Conservation (phyloP, 1,140 invertebrate species). For the Calliphora vicina region DNA sequence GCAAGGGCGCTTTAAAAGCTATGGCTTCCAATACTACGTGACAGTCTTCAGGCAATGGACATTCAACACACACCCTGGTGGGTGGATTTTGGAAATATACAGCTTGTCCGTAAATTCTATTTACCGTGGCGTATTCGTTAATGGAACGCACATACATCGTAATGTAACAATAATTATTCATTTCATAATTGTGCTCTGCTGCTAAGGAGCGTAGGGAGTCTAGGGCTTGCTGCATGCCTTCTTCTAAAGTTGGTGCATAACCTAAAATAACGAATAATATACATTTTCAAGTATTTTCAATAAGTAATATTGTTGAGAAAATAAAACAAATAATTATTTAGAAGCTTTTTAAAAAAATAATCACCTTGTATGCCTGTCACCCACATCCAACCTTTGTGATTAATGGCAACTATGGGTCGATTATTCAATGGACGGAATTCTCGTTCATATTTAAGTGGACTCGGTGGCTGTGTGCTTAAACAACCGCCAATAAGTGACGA, state of each 20-base stretch:
- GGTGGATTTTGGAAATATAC: slow-evolving; percentile 86
- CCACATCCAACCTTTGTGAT: slow-evolving; percentile 81
- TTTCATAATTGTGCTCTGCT: slow-evolving; percentile 66
- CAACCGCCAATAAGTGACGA: background rate
- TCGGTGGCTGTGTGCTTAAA: slow-evolving; percentile 52
- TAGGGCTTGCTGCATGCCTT: slow-evolving; percentile 56
- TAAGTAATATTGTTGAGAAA: no score
- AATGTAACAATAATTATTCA: slow-evolving; percentile 79
- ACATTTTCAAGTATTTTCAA: no score
- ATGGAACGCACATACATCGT: slow-evolving; percentile 85
- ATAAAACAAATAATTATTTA: no score
- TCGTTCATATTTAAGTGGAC: slow-evolving; percentile 59
- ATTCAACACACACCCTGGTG: slow-evolving; percentile 86
- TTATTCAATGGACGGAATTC: slow-evolving; percentile 60
- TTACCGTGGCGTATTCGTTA: slow-evolving; percentile 78
- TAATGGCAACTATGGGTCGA: slow-evolving; percentile 69
- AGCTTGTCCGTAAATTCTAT: slow-evolving; percentile 77
- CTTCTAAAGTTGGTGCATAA: slow-evolving; percentile 48
- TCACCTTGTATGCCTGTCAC: slow-evolving; percentile 76
- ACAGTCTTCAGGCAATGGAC: slow-evolving; percentile 74
- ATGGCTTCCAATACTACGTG: slow-evolving; percentile 82
- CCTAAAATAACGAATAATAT: slow-evolving; percentile 47
- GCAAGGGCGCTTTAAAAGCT: slow-evolving; percentile 66
- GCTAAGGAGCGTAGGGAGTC: slow-evolving; percentile 48
- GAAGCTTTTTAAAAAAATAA: slow-evolving; percentile 46